Evolutionary conservation across 2,888 invertebrate species (phyloP), one percentile per base, ranked within the genome.

Genomic region (Cosmia trapezina): DNA sequence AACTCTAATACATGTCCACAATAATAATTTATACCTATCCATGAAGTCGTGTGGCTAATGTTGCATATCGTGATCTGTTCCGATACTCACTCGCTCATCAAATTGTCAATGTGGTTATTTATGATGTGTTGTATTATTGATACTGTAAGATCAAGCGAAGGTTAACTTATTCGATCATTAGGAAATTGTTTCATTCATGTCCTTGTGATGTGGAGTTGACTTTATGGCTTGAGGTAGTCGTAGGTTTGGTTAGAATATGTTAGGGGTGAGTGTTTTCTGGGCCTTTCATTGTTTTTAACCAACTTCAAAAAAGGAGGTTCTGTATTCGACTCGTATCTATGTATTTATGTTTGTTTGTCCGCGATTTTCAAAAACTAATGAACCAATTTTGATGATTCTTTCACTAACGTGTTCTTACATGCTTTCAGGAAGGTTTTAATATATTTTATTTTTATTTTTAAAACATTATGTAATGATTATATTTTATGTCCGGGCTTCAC

Each of bases 71-170:
- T 76, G 76, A 71, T 53, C 19, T 8, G 66, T 70, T 73, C 45
- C 71, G 54, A 76, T 65, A 47, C 57, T 81, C 67, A 73, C 60
- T 67, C 19, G 73, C 57, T 73, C 83, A 83, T 83, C 73, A 73
- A 67, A 76, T 64, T 80, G 76, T 79, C 83, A 69, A 70, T 70
- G 49, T 49, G n/a, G 64, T 74, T 61, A 72, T 78, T 81, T 70
- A 82, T 69, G 70, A 66, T 76, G 8, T 66, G 43, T 60, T 11
- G 37, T 65, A 14, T 66, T 71, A 74, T 81, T 74, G 73, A 78
- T 71, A 63, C 28, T 59, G 56, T 43, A 22, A 60, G 61, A 56
- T 70, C 62, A 56, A 67, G 53, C 37, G 49, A 78, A 72, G 66
- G 73, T 72, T 70, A 62, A 66, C 6, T 37, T 70, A 49, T 71